Evolutionary conservation across 2,888 invertebrate genomes (phyloP).

Genomic region (Drosophila yooni): DNA sequence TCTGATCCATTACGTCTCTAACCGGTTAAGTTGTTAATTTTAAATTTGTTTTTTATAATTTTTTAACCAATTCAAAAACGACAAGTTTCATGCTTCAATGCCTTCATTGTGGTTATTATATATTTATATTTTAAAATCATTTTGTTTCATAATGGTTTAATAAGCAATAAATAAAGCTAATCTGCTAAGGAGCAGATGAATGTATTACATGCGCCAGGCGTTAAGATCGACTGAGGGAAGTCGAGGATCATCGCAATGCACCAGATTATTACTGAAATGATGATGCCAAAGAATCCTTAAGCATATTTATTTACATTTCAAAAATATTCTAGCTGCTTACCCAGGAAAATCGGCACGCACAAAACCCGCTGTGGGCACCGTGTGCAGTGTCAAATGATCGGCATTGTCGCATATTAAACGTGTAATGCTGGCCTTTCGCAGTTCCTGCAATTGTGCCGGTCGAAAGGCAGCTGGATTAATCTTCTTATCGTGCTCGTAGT

Average conservation of each 20-base stretch:
- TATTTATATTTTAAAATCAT: neutral
- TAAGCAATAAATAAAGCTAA: neutral
- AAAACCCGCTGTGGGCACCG: constrained; percentile 87
- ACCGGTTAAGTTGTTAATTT: neutral
- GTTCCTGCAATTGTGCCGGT: constrained; percentile 88
- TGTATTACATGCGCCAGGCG: constrained; percentile 86
- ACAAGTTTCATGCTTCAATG: neutral
- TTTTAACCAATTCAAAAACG: neutral
- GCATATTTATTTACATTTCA: neutral
- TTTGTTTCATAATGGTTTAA: neutral
- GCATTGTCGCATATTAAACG: constrained; percentile 91
- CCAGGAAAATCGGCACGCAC: constrained; percentile 87
- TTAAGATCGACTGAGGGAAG: constrained; percentile 88
- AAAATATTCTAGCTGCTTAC: constrained; percentile 82
- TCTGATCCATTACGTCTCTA: neutral
- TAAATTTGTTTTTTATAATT: neutral
- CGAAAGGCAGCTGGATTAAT: constrained; percentile 89
- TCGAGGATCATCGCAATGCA: constrained; percentile 87
- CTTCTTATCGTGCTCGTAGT: constrained; percentile 89
- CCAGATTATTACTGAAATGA: constrained; percentile 88
- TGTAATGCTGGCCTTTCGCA: constrained; percentile 89
- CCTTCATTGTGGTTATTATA: neutral
- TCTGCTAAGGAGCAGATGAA: neutral
- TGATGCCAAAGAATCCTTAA: constrained; percentile 1
- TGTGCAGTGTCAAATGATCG: constrained; percentile 87